Percentiles rank a stretch among this genome's conserved stretches.
Evolutionary conservation across 2,888 invertebrate genomes (phyloP).

Genomic region (Endomychus coccineus): DNA sequence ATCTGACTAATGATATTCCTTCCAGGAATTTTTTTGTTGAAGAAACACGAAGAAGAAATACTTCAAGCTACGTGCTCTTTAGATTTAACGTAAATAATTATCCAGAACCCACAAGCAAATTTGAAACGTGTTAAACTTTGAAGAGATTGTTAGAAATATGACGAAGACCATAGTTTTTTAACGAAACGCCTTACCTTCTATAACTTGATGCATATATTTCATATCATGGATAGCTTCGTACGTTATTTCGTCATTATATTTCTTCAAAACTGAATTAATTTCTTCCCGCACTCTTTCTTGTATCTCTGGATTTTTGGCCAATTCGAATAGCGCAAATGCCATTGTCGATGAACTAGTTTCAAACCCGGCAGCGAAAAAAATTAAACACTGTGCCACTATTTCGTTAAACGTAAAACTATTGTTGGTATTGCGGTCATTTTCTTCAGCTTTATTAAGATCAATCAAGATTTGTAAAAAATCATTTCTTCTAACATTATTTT

Average conservation of each 20-base stretch:
- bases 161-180: no score
- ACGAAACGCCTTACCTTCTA: no score
- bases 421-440: conserved; percentile 6
- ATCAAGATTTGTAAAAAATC: conserved; percentile 40
- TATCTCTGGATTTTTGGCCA: conserved; percentile 39
- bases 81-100: no score
- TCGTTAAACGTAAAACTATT: conserved; percentile 21
- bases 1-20: no score
- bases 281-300: conserved; percentile 43
- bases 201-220: conserved; percentile 43
- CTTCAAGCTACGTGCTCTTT: no score
- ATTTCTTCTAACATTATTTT: conserved; percentile 24
- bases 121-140: no score
- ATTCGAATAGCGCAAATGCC: conserved; percentile 38
- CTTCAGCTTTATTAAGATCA: conserved; percentile 23
- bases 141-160: no score
- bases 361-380: conserved; percentile 46
- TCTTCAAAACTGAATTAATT: conserved; percentile 31
- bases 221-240: conserved; percentile 43
- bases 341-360: conserved; percentile 45
- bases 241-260: conserved; percentile 34
- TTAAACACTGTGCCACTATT: conserved; percentile 39
- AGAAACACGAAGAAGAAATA: no score
- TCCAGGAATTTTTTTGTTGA: no score
- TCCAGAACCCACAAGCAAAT: no score